Conservation (phyloP, 2,113 vertebrate species). For the Lagenorhynchus albirostris region DNA sequence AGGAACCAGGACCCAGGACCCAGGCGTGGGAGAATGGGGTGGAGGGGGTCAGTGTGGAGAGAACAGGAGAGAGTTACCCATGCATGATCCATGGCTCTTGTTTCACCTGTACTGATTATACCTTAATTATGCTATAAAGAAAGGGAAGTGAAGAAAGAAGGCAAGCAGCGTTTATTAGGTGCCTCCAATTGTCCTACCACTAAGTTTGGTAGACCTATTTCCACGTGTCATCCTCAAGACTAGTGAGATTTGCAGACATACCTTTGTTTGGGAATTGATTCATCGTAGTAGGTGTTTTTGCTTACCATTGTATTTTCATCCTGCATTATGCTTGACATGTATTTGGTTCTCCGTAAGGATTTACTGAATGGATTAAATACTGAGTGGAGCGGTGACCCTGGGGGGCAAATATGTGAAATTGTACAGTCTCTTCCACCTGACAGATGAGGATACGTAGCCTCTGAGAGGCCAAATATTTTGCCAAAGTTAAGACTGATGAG, state of each 20-base stretch:
- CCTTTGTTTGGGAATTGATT: neutral
- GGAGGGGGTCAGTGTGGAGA: neutral
- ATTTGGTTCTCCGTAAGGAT: neutral
- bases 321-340: neutral
- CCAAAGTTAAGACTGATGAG: neutral
- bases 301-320: neutral
- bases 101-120: neutral
- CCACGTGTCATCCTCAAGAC: neutral
- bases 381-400: neutral
- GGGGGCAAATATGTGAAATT: neutral
- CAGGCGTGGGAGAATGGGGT: neutral
- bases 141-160: neutral
- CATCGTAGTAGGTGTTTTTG: neutral
- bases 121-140: neutral
- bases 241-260: neutral
- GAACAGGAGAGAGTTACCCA: too few relatives aligned
- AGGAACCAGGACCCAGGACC: neutral
- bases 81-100: neutral
- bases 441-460: neutral
- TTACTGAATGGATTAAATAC: neutral
- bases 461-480: neutral
- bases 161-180: neutral
- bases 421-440: neutral
- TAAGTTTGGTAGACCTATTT: neutral
- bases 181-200: neutral